A percentile compares a stretch with the other conserved stretches of the same genome.
phyloP scores from a whole-genome alignment of 2,113 vertebrate species.

The Otis tarda region DNA sequence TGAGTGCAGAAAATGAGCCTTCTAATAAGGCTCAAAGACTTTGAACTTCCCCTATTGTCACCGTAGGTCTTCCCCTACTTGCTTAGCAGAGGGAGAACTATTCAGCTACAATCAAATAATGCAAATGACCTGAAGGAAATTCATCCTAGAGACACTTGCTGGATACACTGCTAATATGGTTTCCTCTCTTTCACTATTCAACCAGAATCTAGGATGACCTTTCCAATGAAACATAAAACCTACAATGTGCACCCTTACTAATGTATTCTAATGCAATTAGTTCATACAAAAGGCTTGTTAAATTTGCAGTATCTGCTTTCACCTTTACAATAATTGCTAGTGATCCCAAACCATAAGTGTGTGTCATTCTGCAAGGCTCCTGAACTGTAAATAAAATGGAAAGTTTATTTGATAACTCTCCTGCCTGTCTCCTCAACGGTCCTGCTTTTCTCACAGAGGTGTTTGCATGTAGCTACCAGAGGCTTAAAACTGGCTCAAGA shows the following conservation, averaged over 20 bases:
- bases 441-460: neutral
- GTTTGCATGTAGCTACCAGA: neutral
- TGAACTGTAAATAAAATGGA: constrained; percentile 65
- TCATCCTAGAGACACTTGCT: constrained; percentile 70
- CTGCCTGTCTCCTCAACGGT: neutral
- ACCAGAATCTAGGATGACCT: constrained; percentile 77
- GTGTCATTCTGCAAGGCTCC: constrained; percentile 46
- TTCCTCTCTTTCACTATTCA: constrained; percentile 74
- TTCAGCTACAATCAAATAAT: constrained; percentile 75
- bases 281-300: constrained; percentile 91
- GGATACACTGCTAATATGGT: constrained; percentile 70
- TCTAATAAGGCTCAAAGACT: constrained; percentile 74
- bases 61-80: constrained; percentile 65
- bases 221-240: constrained; percentile 84
- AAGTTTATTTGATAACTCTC: constrained; percentile 49
- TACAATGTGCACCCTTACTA: constrained; percentile 84
- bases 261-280: constrained; percentile 95
- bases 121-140: constrained; percentile 75
- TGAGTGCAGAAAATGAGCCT: constrained; percentile 71
- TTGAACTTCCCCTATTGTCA: constrained; percentile 74
- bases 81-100: constrained; percentile 69
- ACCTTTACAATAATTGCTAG: constrained; percentile 74
- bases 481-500: neutral
- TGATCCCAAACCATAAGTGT: constrained; percentile 62
- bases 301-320: constrained; percentile 83